A percentile compares a stretch with the other conserved stretches of the same genome.
These are phyloP conservation scores for Dryobota labecula DNA, from an alignment of 2,888 invertebrate genomes.

Conservation along the genomic window DNA sequence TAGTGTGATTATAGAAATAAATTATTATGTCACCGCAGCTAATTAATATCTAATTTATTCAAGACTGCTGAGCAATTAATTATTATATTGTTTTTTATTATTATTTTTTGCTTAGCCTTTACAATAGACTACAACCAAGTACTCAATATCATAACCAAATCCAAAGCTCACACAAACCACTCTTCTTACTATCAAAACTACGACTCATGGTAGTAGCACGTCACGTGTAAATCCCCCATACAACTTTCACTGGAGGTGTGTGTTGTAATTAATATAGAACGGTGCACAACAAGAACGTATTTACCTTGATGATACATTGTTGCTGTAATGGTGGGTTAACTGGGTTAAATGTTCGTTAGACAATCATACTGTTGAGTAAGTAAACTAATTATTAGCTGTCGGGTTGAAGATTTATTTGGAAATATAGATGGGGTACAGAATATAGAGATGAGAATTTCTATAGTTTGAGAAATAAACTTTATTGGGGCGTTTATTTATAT, in stretches of 20 bases:
- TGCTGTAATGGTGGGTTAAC: slow-evolving; percentile 41
- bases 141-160: background rate
- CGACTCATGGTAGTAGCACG: slow-evolving; percentile 47
- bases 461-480: background rate
- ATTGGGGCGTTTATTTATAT: background rate
- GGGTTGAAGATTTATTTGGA: slow-evolving; percentile 6
- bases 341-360: slow-evolving; percentile 55
- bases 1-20: background rate
- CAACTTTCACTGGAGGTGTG: slow-evolving; percentile 63
- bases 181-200: slow-evolving; percentile 3
- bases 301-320: slow-evolving; percentile 62
- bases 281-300: slow-evolving; percentile 61
- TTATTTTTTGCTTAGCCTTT: too few species aligned
- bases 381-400: slow-evolving; percentile 24
- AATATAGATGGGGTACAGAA: background rate
- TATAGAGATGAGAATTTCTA: background rate
- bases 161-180: slow-evolving; percentile 12
- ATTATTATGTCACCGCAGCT: too few species aligned
- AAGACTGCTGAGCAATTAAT: too few species aligned
- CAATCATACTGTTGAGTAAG: slow-evolving; percentile 43
- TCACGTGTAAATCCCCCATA: slow-evolving; percentile 55
- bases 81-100: too few species aligned
- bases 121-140: slow-evolving; percentile 2
- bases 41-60: too few species aligned
- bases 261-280: slow-evolving; percentile 67